Evolutionary conservation across 2,797 vertebrate genomes (phyloP), one percentile per base, ranked within the genome.

Genomic region (Psittacula derbiana): DNA sequence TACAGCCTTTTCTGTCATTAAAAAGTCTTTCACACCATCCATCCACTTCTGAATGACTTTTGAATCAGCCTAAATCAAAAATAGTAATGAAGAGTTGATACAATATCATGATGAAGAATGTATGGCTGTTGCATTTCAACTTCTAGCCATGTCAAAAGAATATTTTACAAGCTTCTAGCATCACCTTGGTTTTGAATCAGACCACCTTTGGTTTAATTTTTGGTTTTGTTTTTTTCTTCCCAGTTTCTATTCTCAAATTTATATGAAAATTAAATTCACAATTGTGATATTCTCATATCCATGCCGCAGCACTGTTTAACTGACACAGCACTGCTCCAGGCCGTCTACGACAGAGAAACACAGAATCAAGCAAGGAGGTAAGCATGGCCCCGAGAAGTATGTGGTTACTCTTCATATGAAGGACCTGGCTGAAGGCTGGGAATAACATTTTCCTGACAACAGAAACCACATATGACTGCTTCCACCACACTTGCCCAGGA

Each of bases 1-100:
- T 38, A 97, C 91, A 31, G 97, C 73, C 69, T 96, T 97, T 67
- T 99, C 99, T 92, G 97, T 98, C 83, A 98, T 98, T 96, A 99
- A 91, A 86, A 99, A 98, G 65, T 98, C 98, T 97, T 99, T 98
- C 79, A 98, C 99, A 4, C 97, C 98, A 80, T 98, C 98, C 93
- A 98, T 92, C 99, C 99, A 99, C 73, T 98, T 98, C 79, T 98
- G 98, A 88, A 99, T 97, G 86, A 98, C 96, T 97, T 98, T 96
- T 30, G 96, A 97, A 96, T 98, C 97, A 65, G 98, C 97, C 99
- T 99, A 78, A 92, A 97, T 80, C 6, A 47, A 97, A 97, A 27
- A 80, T 0, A 96, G 81, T 36, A 91, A 85, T 28, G 81, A 92
- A 96, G 21, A 61, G 9, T 28, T 76, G 31, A 93, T 80, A 90